Evolutionary conservation across 2,797 vertebrate genomes (phyloP).

Genomic region (Crenuchus spilurus): DNA sequence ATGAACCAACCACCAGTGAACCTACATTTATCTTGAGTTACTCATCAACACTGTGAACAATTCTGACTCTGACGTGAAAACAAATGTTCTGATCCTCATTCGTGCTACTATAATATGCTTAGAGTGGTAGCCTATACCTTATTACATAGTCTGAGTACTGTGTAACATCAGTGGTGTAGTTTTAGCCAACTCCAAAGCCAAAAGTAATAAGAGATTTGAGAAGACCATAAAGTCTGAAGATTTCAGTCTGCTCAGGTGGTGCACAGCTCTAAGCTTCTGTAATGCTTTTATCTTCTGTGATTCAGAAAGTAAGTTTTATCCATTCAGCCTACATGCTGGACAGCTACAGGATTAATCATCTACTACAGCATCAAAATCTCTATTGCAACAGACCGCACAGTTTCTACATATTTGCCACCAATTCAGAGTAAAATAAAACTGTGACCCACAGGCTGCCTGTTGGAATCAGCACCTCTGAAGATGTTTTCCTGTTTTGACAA

Average conservation of each 20-base stretch:
- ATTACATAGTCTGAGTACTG: background rate
- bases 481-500: background rate
- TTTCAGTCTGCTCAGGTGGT: background rate
- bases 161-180: background rate
- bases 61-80: no score
- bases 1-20: no score
- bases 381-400: background rate
- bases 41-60: no score
- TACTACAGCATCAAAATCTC: background rate
- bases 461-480: background rate
- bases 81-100: no score
- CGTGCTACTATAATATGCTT: no score
- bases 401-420: background rate
- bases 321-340: background rate
- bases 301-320: background rate
- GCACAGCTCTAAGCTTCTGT: background rate
- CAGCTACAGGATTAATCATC: background rate
- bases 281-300: slow-evolving; percentile 11
- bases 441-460: background rate
- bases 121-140: background rate
- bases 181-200: background rate
- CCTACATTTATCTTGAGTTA: no score
- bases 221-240: background rate
- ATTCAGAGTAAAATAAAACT: background rate
- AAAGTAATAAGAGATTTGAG: background rate